Conservation (phyloP, 2,888 invertebrate species). For the Campoletis raptor region DNA sequence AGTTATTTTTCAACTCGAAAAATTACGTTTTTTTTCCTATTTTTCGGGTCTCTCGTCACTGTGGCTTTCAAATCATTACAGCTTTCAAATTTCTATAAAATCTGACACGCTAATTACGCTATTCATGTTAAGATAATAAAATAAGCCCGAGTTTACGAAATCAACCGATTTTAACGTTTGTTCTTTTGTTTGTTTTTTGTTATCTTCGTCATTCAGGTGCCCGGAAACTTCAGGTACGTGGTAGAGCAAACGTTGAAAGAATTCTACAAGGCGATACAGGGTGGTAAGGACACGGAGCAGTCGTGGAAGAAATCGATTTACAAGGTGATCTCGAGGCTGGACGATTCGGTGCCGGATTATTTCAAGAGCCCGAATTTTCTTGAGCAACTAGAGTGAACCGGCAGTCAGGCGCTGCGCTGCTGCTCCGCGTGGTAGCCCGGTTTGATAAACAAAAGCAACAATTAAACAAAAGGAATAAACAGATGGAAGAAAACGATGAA, state of each 20-base stretch:
- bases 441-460: conserved; percentile 40
- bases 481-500: conserved; percentile 32
- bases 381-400: conserved; percentile 96
- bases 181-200: not conserved
- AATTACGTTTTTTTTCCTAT: not conserved
- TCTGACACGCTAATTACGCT: not conserved
- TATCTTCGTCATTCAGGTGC: conserved; percentile 90
- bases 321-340: conserved; percentile 99
- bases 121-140: not conserved
- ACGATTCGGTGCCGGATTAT: conserved; percentile 99
- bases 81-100: not conserved
- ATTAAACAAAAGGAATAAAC: conserved; percentile 10
- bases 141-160: no score
- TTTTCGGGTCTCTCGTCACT: no score
- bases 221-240: conserved; percentile 98
- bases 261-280: conserved; percentile 99
- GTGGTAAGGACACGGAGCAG: conserved; percentile 98
- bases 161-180: not conserved
- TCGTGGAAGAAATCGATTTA: conserved; percentile 99
- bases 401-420: conserved; percentile 72
- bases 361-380: conserved; percentile 99
- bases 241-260: conserved; percentile 99
- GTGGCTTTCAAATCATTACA: not conserved
- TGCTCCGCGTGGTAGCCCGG: conserved; percentile 73
- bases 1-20: not conserved